Evolutionary conservation across 1,140 invertebrate species (phyloP), one percentile per base, ranked within the genome.

Genomic region (Mamestra configurata): DNA sequence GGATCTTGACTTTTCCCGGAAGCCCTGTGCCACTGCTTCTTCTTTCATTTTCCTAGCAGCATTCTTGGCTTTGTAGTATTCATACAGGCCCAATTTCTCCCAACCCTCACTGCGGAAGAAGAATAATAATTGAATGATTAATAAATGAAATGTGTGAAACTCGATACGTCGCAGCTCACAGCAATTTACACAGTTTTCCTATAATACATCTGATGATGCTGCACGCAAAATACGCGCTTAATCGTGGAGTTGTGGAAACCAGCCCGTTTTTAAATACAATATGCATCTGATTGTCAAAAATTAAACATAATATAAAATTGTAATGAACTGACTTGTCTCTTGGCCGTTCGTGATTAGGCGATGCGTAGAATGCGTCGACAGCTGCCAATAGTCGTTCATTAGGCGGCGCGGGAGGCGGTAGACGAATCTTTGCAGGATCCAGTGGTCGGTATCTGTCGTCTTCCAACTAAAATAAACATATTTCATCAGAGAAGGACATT

Each of bases 61-160:
- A 95, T 98, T 98, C 95, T 99, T 99, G 0, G 98, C 98, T 95
- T 98, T 98, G 94, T 98, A 99, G 95, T 99, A 99, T 95, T 99
- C 99, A 94, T 99, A 99, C 22, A 99, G 95, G 78, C 98, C 98
- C 87, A 99, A 95, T 94, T 99, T 99, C 92, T 99, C 99, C 99
- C 99, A 99, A 51, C 99, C 99, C 91, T 99, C 99, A 95, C 98
- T 99, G 79, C 76, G 77, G 87, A 78, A 83, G 86, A 79, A 61
- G 76, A 66, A 77, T 51, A 31, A 87, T 75, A 77, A n/a, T n/a
- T n/a, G n/a, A n/a, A n/a, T n/a, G n/a, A n/a, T n/a, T n/a, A n/a
- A n/a, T n/a, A n/a, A n/a, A n/a, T n/a, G n/a, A n/a, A n/a, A n/a
- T n/a, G n/a, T n/a, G n/a, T n/a, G n/a, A n/a, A n/a, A n/a, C n/a